Evolutionary conservation across 2,113 vertebrate species (phyloP).

Genomic region (Colius striatus): DNA sequence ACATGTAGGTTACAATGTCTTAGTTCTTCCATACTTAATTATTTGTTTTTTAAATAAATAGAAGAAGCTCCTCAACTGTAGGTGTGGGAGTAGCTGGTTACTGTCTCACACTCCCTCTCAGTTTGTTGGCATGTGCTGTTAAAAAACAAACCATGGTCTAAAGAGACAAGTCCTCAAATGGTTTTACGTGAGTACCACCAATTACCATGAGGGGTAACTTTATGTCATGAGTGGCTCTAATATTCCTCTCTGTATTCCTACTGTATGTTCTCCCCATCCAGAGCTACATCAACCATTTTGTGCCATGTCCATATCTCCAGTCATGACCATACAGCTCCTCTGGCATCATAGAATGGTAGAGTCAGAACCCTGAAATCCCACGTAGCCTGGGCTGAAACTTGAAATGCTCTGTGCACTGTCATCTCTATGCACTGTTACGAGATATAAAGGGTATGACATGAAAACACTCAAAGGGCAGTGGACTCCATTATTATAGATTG

Average conservation of each 20-base stretch:
- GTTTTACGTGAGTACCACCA: background rate
- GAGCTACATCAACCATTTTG: background rate
- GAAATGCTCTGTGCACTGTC: background rate
- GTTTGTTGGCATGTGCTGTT: background rate
- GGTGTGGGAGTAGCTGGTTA: background rate
- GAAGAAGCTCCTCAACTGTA: background rate
- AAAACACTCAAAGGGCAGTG: background rate
- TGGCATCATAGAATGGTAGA: background rate
- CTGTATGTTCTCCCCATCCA: background rate
- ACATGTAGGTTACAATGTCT: rapidly evolving
- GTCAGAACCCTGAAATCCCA: background rate
- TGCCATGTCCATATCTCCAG: background rate
- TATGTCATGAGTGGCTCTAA: background rate
- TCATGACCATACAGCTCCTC: background rate
- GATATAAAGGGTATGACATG: background rate
- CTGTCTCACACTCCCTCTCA: background rate
- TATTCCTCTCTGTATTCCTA: background rate
- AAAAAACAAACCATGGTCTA: background rate
- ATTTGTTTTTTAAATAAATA: background rate
- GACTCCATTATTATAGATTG: background rate
- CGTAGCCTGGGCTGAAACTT: background rate
- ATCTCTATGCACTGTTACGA: background rate
- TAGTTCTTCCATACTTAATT: background rate
- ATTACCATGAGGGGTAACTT: background rate
- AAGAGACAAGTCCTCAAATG: background rate